These are phyloP conservation scores for Calameuta filiformis DNA, from an alignment of 2,888 invertebrate genomes.

Conservation along the genomic window DNA sequence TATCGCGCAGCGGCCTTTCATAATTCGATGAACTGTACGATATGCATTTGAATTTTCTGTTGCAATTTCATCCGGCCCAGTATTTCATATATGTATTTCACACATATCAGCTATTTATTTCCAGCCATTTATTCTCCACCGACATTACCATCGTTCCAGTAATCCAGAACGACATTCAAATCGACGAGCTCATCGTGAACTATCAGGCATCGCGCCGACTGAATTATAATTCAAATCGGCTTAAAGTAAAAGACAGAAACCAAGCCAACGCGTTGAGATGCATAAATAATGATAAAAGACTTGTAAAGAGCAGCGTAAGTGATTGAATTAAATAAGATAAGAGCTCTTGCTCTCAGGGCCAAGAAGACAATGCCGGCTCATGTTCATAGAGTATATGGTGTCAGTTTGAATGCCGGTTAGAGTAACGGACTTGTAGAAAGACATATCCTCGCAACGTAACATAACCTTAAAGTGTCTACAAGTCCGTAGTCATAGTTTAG, in stretches of 20 bases:
- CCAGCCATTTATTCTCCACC: neutral
- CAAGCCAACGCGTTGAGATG: neutral
- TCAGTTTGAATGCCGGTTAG: neutral
- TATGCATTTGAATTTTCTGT: neutral
- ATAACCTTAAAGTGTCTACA: neutral
- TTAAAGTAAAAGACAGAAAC: neutral
- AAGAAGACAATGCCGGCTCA: neutral
- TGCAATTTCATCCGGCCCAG: neutral
- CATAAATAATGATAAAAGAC: neutral
- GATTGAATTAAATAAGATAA: neutral
- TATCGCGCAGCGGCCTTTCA: neutral
- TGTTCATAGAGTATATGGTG: neutral
- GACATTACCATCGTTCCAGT: neutral
- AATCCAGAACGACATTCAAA: neutral
- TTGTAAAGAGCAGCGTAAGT: neutral
- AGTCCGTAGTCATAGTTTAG: neutral
- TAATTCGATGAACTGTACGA: neutral
- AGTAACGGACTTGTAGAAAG: neutral
- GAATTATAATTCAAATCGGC: neutral
- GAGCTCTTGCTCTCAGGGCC: neutral
- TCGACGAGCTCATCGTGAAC: neutral
- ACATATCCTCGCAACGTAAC: neutral
- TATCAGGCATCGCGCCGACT: neutral
- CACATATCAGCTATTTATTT: neutral
- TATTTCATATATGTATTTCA: neutral